phyloP scores from a whole-genome alignment of 1,140 invertebrate genomes.

The Babylonia areolata region DNA sequence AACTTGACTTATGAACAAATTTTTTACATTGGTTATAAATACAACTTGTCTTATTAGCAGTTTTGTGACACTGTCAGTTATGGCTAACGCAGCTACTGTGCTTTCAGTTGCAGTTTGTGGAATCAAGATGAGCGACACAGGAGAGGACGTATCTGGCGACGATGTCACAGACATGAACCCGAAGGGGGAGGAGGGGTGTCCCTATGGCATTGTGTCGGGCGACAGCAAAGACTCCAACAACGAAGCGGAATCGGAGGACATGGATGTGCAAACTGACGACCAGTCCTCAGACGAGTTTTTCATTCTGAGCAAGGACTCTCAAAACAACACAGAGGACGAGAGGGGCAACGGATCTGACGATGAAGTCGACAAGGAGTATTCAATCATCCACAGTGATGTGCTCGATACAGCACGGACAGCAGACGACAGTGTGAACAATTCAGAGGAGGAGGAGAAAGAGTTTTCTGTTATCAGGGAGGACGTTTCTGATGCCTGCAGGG shows the following conservation, averaged over 20 bases:
- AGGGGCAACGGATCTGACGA: not conserved
- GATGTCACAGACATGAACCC: not conserved
- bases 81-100: no score
- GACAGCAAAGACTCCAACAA: not conserved
- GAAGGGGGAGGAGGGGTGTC: not conserved
- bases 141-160: not conserved
- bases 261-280: not conserved
- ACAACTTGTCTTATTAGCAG: no score
- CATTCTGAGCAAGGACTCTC: not conserved
- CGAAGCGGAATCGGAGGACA: no score
- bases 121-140: not conserved
- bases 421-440: not conserved
- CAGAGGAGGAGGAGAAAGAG: not conserved
- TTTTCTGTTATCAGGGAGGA: not conserved
- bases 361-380: not conserved
- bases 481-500: not conserved
- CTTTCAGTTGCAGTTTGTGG: no score
- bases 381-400: not conserved
- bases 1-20: no score
- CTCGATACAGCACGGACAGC: not conserved
- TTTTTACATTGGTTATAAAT: no score
- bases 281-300: conserved; percentile 24
- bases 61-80: no score
- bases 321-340: not conserved
- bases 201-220: not conserved